Conservation (phyloP, 2,113 vertebrate species). For the Mesitornis unicolor region DNA sequence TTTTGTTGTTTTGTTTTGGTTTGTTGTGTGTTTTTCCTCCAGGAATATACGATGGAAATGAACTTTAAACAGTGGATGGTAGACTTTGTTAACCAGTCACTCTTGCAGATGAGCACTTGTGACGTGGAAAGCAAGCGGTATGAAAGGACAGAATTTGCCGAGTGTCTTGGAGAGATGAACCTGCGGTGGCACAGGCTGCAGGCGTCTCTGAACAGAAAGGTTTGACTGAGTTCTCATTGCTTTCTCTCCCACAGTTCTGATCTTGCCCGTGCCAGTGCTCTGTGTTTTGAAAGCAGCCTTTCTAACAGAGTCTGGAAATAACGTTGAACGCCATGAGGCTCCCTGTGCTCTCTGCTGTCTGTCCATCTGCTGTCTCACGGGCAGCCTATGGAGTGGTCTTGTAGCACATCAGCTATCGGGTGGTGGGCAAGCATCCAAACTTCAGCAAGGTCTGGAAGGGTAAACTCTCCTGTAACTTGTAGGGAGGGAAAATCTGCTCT, state of each 20-base stretch:
- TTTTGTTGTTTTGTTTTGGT: not conserved
- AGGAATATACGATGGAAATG: slow-evolving; percentile 83
- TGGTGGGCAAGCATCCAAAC: not conserved
- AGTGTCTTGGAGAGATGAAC: slow-evolving; percentile 83
- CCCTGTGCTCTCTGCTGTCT: not conserved
- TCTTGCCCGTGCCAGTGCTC: not conserved
- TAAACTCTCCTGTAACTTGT: not conserved
- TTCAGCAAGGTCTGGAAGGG: not conserved
- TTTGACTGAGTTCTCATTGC: slow-evolving; percentile 2
- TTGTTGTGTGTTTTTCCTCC: not conserved
- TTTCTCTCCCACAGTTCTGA: not conserved
- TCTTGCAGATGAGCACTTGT: slow-evolving; percentile 76
- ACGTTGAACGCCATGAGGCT: not conserved
- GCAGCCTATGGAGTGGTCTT: not conserved
- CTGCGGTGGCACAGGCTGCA: slow-evolving; percentile 79
- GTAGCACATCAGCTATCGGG: not conserved
- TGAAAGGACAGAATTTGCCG: slow-evolving; percentile 81
- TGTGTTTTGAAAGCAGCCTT: not conserved
- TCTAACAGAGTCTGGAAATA: not conserved
- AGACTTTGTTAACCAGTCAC: slow-evolving; percentile 84
- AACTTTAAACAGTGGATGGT: slow-evolving; percentile 80
- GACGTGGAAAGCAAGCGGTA: slow-evolving; percentile 78
- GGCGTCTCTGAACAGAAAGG: slow-evolving; percentile 77
- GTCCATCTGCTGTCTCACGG: not conserved
- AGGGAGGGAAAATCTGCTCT: not conserved